phyloP scores from a whole-genome alignment of 92 coral and sea anemone species.

The Diadumene lineata region DNA sequence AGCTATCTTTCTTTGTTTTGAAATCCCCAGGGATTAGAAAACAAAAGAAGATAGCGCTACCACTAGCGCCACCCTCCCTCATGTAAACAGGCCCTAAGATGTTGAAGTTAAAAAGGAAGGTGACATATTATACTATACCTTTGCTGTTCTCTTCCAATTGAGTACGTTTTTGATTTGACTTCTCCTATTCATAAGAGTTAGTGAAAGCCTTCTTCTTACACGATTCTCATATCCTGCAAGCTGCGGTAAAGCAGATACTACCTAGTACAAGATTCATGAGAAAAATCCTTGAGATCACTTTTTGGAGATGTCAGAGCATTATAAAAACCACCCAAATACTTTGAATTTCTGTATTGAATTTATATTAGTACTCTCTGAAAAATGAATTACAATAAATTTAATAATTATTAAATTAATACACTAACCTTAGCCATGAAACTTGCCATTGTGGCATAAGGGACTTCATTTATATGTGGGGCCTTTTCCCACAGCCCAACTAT shows the following conservation, averaged over 20 bases:
- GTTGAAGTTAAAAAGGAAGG: too few relatives aligned
- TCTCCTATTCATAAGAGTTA: constrained; percentile 25
- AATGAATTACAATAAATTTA: background rate
- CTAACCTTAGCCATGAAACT: constrained; percentile 17
- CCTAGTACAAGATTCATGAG: constrained; percentile 5
- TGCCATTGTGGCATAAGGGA: constrained; percentile 25
- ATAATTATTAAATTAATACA: background rate
- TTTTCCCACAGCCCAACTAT: constrained; percentile 14
- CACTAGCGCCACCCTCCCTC: too few relatives aligned
- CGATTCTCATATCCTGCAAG: constrained; percentile 27
- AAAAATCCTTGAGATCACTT: background rate
- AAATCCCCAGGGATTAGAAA: too few relatives aligned
- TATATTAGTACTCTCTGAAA: background rate
- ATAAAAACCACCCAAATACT: background rate
- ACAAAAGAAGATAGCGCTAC: too few relatives aligned
- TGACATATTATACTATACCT: too few relatives aligned
- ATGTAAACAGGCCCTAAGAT: too few relatives aligned
- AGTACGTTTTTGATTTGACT: constrained; percentile 23
- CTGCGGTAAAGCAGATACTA: constrained; percentile 20
- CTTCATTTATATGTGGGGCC: constrained; percentile 19
- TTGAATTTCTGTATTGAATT: too few relatives aligned
- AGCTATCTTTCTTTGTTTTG: background rate
- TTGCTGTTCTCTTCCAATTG: constrained; percentile 18
- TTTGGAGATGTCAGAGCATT: background rate
- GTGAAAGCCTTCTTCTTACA: constrained; percentile 16